A percentile compares a stretch with the other conserved stretches of the same genome.
Evolutionary conservation across 2,888 invertebrate species (phyloP).

Genomic region (Drosophila monieri): DNA sequence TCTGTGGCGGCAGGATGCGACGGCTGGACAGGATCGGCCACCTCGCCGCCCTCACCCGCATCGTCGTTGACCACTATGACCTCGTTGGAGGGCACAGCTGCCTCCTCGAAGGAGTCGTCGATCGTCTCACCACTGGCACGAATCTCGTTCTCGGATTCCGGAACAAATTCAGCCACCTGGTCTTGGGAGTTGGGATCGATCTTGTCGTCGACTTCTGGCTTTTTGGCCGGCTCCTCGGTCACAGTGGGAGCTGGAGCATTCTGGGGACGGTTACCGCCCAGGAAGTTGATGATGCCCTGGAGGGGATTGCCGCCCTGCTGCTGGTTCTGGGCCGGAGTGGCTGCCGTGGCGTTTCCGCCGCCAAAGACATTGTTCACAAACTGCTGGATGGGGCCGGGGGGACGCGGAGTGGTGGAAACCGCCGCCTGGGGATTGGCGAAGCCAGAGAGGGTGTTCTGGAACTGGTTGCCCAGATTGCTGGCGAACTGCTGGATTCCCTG

Average conservation of each 20-base stretch:
- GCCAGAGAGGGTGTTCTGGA: conserved; percentile 77
- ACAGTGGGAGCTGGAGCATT: conserved; percentile 40
- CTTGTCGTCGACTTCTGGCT: conserved; percentile 55
- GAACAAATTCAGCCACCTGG: conserved; percentile 46
- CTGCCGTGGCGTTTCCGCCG: conserved; percentile 66
- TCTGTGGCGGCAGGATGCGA: conserved; percentile 19
- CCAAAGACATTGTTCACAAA: conserved; percentile 79
- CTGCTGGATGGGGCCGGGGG: conserved; percentile 81
- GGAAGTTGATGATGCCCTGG: conserved; percentile 81
- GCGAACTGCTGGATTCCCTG: conserved; percentile 80
- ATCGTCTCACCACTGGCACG: conserved; percentile 72
- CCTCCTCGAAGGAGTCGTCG: conserved; percentile 79
- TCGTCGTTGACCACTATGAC: conserved; percentile 82
- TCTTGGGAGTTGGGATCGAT: conserved; percentile 46
- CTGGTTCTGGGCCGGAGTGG: conserved; percentile 49
- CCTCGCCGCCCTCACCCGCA: conserved; percentile 53
- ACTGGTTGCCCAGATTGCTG: conserved; percentile 73
- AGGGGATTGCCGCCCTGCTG: conserved; percentile 72
- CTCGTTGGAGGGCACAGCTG: conserved; percentile 72
- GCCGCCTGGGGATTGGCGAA: conserved; percentile 68
- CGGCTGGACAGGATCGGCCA: conserved; percentile 53
- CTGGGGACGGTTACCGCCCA: conserved; percentile 80
- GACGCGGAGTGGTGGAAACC: conserved; percentile 74
- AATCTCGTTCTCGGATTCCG: conserved; percentile 66
- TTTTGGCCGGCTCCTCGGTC: conserved; percentile 30